Evolutionary conservation across 2,888 invertebrate genomes (phyloP).

Genomic region (Cheilosia scutellata): DNA sequence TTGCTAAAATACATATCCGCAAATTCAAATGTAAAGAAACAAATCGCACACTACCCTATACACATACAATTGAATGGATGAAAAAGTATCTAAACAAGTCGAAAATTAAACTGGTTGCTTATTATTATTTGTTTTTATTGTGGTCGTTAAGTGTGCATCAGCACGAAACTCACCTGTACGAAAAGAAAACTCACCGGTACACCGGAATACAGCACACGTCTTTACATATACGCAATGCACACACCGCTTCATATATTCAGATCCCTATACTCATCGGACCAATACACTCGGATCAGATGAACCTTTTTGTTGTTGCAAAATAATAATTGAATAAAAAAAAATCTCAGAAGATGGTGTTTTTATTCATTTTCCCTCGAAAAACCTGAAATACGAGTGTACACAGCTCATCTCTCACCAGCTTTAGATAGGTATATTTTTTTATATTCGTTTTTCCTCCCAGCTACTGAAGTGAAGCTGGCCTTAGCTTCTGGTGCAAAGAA

Average conservation of each 20-base stretch:
- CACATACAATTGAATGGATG: slow-evolving; percentile 12
- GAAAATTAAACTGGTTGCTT: slow-evolving; percentile 72
- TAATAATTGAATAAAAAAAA: slow-evolving; percentile 64
- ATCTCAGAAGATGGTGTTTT: slow-evolving; percentile 49
- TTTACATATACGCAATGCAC: slow-evolving; percentile 58
- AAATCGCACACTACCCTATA: slow-evolving; percentile 50
- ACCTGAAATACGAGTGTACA: slow-evolving; percentile 74
- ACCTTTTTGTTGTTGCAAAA: slow-evolving; percentile 64
- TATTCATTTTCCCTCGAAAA: slow-evolving; percentile 43
- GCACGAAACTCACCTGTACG: slow-evolving; percentile 73
- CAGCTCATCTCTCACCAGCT: slow-evolving; percentile 72
- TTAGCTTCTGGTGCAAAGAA: slow-evolving; percentile 59
- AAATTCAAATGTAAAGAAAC: not conserved
- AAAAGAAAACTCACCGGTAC: slow-evolving; percentile 73
- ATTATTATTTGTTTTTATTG: slow-evolving; percentile 68
- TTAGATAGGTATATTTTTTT: slow-evolving; percentile 19
- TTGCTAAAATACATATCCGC: not conserved
- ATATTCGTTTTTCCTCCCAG: slow-evolving; percentile 21
- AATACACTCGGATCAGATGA: slow-evolving; percentile 3
- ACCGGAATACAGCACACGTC: slow-evolving; percentile 65
- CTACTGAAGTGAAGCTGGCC: slow-evolving; percentile 30
- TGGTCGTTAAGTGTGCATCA: slow-evolving; percentile 46
- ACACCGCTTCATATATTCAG: slow-evolving; percentile 8
- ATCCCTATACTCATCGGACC: not conserved
- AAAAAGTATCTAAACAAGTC: slow-evolving; percentile 62